Evolutionary conservation across 2,888 invertebrate genomes (phyloP).

Genomic region (Hydraecia micacea): DNA sequence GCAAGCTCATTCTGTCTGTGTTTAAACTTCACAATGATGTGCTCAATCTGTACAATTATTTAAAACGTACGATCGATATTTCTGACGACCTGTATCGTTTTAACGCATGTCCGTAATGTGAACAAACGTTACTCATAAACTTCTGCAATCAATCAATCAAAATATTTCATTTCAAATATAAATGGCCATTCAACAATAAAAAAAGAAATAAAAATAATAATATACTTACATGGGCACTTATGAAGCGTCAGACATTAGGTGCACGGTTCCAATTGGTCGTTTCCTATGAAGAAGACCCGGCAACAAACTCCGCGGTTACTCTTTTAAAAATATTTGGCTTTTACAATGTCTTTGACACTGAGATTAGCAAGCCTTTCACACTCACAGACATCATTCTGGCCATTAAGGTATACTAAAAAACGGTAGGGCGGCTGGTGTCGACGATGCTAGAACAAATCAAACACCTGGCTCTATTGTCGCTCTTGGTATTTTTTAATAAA

Average conservation of each 20-base stretch:
- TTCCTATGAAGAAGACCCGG: background rate
- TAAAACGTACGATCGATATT: background rate
- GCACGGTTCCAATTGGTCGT: background rate
- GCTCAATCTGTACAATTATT: background rate
- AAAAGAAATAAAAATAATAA: background rate
- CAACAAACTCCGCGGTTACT: background rate
- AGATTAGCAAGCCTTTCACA: background rate
- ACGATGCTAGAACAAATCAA: too few species aligned
- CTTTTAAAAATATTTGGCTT: background rate
- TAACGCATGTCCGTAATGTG: too few species aligned
- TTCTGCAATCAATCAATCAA: background rate
- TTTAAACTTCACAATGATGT: background rate
- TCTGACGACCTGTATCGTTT: background rate
- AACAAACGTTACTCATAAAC: background rate
- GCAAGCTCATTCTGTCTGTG: conserved; percentile 15
- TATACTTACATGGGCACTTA: background rate
- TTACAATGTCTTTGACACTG: background rate
- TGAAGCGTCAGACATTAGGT: background rate
- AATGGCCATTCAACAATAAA: too few species aligned
- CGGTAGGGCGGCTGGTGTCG: background rate
- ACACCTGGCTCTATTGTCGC: too few species aligned
- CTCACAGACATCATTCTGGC: background rate
- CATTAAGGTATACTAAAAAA: background rate
- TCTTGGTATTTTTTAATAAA: too few species aligned
- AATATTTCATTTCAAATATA: background rate